Percentiles rank a stretch among this genome's conserved stretches.
These are phyloP conservation scores for Gryllus longicercus DNA, from an alignment of 2,888 invertebrate genomes.

Conservation along the genomic window DNA sequence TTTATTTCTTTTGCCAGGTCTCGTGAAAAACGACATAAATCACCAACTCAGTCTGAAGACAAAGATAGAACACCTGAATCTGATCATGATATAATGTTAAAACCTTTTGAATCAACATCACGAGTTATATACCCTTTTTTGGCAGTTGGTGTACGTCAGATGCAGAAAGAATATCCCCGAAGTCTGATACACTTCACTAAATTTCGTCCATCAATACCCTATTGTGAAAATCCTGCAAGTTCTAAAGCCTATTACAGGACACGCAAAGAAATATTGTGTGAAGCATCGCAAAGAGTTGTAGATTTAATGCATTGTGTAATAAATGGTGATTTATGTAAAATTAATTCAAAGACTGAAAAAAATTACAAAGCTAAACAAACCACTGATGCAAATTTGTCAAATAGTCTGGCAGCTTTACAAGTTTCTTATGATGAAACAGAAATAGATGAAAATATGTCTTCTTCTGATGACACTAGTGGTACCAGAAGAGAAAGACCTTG, in stretches of 20 bases:
- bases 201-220: conserved; percentile 29
- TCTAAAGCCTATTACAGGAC: conserved; percentile 27
- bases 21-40: conserved; percentile 25
- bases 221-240: conserved; percentile 30
- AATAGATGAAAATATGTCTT: conserved; percentile 27
- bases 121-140: conserved; percentile 27
- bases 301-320: conserved; percentile 31
- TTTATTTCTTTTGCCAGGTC: conserved; percentile 24
- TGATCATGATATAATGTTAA: conserved; percentile 29
- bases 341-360: background rate
- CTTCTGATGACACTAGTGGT: conserved; percentile 24
- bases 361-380: background rate
- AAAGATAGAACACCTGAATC: conserved; percentile 27
- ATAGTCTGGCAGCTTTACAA: conserved; percentile 31
- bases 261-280: conserved; percentile 28
- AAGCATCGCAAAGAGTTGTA: conserved; percentile 29
- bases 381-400: conserved; percentile 28
- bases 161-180: conserved; percentile 29
- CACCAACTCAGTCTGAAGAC: conserved; percentile 21
- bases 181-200: conserved; percentile 30
- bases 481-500: conserved; percentile 26
- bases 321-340: conserved; percentile 21
- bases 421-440: conserved; percentile 33
- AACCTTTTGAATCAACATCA: conserved; percentile 32
- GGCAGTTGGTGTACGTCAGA: conserved; percentile 26